phyloP scores from a whole-genome alignment of 2,888 invertebrate species.

The Neoaliturus tenellus region DNA sequence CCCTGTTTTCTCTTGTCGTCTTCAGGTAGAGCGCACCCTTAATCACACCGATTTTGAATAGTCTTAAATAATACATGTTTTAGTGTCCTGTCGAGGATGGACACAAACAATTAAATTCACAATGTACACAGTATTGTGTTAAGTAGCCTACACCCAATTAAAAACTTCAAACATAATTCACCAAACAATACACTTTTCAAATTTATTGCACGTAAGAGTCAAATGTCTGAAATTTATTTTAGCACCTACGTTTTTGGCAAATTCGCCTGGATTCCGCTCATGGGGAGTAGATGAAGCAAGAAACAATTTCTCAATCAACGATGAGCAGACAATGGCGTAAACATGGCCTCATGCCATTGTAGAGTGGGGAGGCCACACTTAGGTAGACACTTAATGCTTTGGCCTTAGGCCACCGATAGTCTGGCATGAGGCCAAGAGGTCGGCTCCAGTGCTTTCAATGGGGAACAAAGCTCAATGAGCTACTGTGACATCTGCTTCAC shows the following conservation, averaged over 20 bases:
- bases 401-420: slow-evolving; percentile 3
- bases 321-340: neutral
- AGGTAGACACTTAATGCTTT: slow-evolving; percentile 24
- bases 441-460: slow-evolving; percentile 29
- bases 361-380: neutral
- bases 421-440: slow-evolving; percentile 4
- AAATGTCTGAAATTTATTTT: too few relatives aligned
- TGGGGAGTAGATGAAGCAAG: slow-evolving; percentile 13
- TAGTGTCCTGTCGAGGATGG: too few relatives aligned
- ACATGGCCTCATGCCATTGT: neutral
- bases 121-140: too few relatives aligned
- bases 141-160: too few relatives aligned
- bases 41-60: too few relatives aligned
- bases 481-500: neutral
- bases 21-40: too few relatives aligned
- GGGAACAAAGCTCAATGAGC: slow-evolving; percentile 46
- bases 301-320: slow-evolving; percentile 30
- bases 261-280: neutral
- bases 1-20: too few relatives aligned
- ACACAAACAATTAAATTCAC: too few relatives aligned
- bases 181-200: neutral
- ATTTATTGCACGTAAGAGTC: neutral
- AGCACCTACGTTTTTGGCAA: neutral
- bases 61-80: too few relatives aligned
- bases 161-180: neutral